Evolutionary conservation across 2,113 vertebrate genomes (phyloP).

Genomic region (Sphyrna mokarran): DNA sequence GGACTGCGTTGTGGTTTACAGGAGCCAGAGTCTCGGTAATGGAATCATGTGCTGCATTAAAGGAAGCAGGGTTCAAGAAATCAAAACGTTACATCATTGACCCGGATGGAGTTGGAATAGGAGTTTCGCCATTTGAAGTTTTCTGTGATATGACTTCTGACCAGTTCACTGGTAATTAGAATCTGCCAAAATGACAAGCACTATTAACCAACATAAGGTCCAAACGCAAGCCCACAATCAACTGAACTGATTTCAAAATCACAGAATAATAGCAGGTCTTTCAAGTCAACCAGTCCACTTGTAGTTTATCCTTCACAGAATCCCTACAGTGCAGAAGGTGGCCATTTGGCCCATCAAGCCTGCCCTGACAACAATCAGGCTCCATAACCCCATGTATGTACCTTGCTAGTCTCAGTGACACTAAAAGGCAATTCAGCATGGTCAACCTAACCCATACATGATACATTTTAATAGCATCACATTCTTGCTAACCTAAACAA

Average conservation of each 20-base stretch:
- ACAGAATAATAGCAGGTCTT: background rate
- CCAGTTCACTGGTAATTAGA: slow-evolving; percentile 39
- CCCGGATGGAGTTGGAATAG: slow-evolving; percentile 41
- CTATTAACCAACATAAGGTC: background rate
- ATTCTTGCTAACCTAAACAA: background rate
- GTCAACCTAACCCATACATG: too few species aligned
- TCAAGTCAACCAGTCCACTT: background rate
- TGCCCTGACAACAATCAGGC: too few species aligned
- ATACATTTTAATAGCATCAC: background rate
- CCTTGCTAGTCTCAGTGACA: too few species aligned
- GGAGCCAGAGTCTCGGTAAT: slow-evolving; percentile 30
- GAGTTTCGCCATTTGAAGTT: slow-evolving; percentile 41
- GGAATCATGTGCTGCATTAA: slow-evolving; percentile 43
- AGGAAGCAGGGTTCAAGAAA: slow-evolving; percentile 39
- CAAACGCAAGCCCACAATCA: background rate
- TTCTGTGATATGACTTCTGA: slow-evolving; percentile 45
- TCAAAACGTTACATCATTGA: slow-evolving; percentile 42
- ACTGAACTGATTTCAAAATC: background rate
- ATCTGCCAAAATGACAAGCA: background rate
- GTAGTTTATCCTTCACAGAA: background rate
- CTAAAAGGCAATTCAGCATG: too few species aligned
- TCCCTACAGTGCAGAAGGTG: too few species aligned
- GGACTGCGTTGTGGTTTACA: background rate
- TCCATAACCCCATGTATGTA: too few species aligned
- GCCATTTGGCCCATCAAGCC: too few species aligned